Conservation (phyloP, 1,140 invertebrate genomes). For the Bombus impatiens region DNA sequence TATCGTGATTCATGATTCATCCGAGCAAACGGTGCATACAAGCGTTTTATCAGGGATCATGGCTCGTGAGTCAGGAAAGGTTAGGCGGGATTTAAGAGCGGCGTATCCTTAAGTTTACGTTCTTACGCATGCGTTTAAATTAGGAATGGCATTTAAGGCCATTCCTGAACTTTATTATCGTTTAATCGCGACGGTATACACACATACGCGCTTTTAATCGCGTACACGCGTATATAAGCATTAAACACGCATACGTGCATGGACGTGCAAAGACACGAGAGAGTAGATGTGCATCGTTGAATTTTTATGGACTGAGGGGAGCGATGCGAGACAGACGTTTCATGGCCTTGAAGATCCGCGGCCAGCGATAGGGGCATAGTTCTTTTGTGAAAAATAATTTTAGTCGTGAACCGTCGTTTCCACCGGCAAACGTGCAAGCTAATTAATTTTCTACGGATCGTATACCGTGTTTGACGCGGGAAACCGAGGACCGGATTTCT, state of each 20-base stretch:
- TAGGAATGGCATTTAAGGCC: constrained; percentile 53
- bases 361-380: constrained; percentile 48
- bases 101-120: constrained; percentile 38
- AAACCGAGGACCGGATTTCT: constrained; percentile 22
- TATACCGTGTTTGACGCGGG: constrained; percentile 9
- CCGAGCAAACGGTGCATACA: not conserved
- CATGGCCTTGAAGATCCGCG: constrained; percentile 57
- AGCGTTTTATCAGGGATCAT: constrained; percentile 20
- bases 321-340: constrained; percentile 57
- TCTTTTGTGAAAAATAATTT: constrained; percentile 57
- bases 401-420: constrained; percentile 46
- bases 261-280: constrained; percentile 23
- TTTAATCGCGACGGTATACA: constrained; percentile 38
- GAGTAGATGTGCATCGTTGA: constrained; percentile 55
- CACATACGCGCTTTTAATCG: constrained; percentile 13
- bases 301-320: constrained; percentile 57
- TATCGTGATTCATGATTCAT: constrained; percentile 41
- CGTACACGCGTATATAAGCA: not conserved
- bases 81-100: constrained; percentile 29
- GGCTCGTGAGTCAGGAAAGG: not conserved
- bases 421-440: constrained; percentile 12
- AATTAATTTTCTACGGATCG: constrained; percentile 52
- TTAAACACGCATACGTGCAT: too few species aligned
- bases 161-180: constrained; percentile 51
- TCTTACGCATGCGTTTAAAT: constrained; percentile 49